phyloP scores from a whole-genome alignment of 2,888 invertebrate species.

The Dicranocentrus wangi region DNA sequence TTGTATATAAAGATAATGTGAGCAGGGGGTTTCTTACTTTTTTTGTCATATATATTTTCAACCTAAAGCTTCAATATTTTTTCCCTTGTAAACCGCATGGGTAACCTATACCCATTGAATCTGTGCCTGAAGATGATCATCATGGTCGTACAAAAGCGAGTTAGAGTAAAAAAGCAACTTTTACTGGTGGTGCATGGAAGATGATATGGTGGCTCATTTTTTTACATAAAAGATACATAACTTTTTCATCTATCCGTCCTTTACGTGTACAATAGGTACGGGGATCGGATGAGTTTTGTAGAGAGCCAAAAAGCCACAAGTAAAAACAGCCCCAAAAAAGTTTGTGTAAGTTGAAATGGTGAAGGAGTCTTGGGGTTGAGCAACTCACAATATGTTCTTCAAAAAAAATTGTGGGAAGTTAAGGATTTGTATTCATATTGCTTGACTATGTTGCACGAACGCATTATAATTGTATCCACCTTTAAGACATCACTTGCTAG shows the following conservation, averaged over 20 bases:
- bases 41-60: slow-evolving; percentile 17
- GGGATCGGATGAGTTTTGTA: too few relatives aligned
- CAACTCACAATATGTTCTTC: neutral
- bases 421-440: slow-evolving; percentile 36
- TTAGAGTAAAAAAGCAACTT: slow-evolving; percentile 39
- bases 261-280: too few relatives aligned
- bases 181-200: slow-evolving; percentile 32
- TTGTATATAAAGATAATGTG: neutral
- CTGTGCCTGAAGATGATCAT: slow-evolving; percentile 19
- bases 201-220: slow-evolving; percentile 44
- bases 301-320: neutral
- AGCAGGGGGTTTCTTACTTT: slow-evolving; percentile 1
- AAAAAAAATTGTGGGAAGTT: slow-evolving; percentile 39
- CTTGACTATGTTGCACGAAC: slow-evolving; percentile 11
- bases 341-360: neutral
- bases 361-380: too few relatives aligned
- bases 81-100: slow-evolving; percentile 33
- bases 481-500: neutral
- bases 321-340: slow-evolving; percentile 7
- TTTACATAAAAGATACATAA: slow-evolving; percentile 41
- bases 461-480: neutral
- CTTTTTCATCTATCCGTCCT: neutral
- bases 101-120: slow-evolving; percentile 43
- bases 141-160: slow-evolving; percentile 15
- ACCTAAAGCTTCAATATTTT: slow-evolving; percentile 24